Conservation (phyloP, 2,113 vertebrate genomes). For the Gymnarchus niloticus region DNA sequence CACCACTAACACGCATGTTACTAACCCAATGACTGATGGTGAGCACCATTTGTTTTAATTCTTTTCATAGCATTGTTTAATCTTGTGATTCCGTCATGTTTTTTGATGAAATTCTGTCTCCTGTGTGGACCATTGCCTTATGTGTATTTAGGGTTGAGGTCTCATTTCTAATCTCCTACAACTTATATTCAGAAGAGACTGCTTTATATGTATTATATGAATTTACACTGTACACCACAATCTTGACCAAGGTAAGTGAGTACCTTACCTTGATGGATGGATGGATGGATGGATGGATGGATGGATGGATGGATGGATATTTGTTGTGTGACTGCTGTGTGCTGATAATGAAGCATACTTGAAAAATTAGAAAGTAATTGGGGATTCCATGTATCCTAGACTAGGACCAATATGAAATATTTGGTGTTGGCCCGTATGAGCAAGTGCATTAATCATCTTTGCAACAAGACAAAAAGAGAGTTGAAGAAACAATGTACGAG, state of each 20-base stretch:
- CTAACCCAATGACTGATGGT: constrained; percentile 78
- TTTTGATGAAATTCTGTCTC: not conserved
- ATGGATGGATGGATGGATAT: no score
- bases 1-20: constrained; percentile 88
- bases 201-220: no score
- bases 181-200: no score
- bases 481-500: not conserved
- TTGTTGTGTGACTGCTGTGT: not conserved
- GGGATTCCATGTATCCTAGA: not conserved
- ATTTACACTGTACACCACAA: not conserved
- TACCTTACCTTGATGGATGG: no score
- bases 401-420: not conserved
- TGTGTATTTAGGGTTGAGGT: not conserved
- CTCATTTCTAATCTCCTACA: not conserved
- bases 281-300: no score
- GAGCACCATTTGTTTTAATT: constrained; percentile 46
- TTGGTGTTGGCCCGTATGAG: not conserved
- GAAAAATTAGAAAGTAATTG: not conserved
- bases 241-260: no score
- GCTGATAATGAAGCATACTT: not conserved
- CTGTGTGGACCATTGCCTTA: not conserved
- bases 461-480: no score
- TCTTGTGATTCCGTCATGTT: not conserved
- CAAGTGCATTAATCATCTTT: not conserved
- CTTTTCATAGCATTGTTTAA: not conserved